Conservation (phyloP, 1,140 invertebrate species). For the Belonocnema kinseyi region DNA sequence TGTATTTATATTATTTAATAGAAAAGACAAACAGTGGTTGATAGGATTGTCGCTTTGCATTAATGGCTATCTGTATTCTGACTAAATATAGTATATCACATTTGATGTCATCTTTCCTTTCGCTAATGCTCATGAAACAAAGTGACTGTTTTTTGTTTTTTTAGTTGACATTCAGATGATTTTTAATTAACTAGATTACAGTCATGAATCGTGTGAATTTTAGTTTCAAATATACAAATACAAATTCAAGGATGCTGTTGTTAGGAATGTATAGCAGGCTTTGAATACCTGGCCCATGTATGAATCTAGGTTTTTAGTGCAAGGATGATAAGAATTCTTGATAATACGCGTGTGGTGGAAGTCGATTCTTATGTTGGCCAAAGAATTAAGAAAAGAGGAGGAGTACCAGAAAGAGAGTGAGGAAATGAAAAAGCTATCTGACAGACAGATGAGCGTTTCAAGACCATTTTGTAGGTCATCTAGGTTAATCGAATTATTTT, state of each 20-base stretch:
- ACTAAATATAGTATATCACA: conserved; percentile 2
- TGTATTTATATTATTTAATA: conserved; percentile 28
- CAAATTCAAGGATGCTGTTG: neutral
- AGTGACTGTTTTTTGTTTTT: neutral
- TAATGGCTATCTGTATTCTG: conserved; percentile 23
- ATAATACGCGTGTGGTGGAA: conserved; percentile 4
- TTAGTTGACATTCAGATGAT: neutral
- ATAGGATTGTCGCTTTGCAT: conserved; percentile 10
- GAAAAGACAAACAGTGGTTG: conserved; percentile 3
- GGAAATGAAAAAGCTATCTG: conserved; percentile 37
- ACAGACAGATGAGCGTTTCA: conserved; percentile 51
- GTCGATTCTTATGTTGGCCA: conserved; percentile 50
- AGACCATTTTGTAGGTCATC: conserved; percentile 59
- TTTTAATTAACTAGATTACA: neutral
- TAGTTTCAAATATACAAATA: neutral
- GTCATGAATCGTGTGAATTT: neutral
- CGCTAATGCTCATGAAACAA: neutral
- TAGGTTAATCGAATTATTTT: conserved; percentile 66
- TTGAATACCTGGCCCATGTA: conserved; percentile 49
- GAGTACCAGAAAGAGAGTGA: conserved; percentile 9
- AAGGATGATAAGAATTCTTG: conserved; percentile 37
- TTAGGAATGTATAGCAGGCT: conserved; percentile 39
- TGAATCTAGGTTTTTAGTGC: conserved; percentile 52
- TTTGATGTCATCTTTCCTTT: neutral
- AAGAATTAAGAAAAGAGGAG: conserved; percentile 33